Conservation (phyloP, 2,113 vertebrate species). For the Onychostoma macrolepis region DNA sequence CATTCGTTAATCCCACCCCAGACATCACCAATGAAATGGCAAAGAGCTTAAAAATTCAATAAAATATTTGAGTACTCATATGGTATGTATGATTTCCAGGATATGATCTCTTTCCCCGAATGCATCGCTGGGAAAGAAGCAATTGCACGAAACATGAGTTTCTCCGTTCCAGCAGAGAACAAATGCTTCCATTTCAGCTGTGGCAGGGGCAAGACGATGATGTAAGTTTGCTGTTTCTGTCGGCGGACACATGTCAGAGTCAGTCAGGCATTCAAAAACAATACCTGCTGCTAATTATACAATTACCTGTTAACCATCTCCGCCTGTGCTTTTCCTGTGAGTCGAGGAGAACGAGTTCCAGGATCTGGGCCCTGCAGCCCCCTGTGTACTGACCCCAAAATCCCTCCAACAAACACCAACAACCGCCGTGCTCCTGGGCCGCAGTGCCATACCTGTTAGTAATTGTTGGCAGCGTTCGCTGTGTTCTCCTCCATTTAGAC, state of each 20-base stretch:
- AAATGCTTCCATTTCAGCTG: conserved; percentile 40
- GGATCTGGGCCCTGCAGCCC: conserved; percentile 13
- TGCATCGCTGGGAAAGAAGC: conserved; percentile 50
- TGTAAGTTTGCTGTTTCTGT: conserved; percentile 52
- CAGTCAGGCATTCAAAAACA: conserved; percentile 55
- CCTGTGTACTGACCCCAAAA: conserved; percentile 17
- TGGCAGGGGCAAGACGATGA: conserved; percentile 44
- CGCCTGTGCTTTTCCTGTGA: conserved; percentile 1
- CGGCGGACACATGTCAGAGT: conserved; percentile 45
- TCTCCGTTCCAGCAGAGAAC: conserved; percentile 45
- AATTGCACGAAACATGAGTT: conserved; percentile 44
- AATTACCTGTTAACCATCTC: conserved; percentile 43
- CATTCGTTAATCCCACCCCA: neutral
- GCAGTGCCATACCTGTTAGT: conserved; percentile 57
- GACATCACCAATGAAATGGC: neutral
- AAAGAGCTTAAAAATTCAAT: neutral
- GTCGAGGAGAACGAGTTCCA: conserved; percentile 24
- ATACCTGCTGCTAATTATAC: conserved; percentile 59
- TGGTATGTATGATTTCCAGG: neutral
- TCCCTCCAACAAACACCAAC: conserved; percentile 44
- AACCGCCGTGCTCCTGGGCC: conserved; percentile 11
- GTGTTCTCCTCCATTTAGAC: conserved; percentile 56
- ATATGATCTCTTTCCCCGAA: conserved; percentile 17
- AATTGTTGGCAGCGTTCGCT: conserved; percentile 39
- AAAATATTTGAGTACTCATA: neutral